These are phyloP conservation scores for Agrilus biguttatus DNA, from an alignment of 2,888 invertebrate genomes.

Conservation along the genomic window DNA sequence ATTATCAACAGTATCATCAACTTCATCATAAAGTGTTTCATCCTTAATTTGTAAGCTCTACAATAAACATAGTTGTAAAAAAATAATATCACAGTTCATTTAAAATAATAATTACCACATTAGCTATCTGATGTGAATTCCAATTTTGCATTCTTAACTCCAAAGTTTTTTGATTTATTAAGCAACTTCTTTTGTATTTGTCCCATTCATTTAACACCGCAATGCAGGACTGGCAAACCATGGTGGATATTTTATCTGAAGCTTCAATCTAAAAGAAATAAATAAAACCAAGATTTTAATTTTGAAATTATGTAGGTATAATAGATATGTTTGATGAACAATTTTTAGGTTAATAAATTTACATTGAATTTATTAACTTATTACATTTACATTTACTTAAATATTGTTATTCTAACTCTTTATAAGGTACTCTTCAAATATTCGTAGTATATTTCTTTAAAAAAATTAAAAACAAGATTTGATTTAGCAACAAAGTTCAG, in stretches of 20 bases:
- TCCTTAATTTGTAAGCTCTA: constrained; percentile 24
- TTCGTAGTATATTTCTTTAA: too few species aligned
- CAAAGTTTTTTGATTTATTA: constrained; percentile 49
- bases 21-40: constrained; percentile 15
- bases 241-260: constrained; percentile 48
- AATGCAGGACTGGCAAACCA: constrained; percentile 49
- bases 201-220: constrained; percentile 53
- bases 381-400: too few species aligned
- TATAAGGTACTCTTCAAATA: too few species aligned
- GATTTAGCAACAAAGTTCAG: too few species aligned
- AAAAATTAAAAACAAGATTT: too few species aligned
- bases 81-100: too few species aligned
- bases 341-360: too few species aligned
- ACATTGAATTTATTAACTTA: too few species aligned
- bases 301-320: too few species aligned
- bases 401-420: too few species aligned
- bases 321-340: too few species aligned
- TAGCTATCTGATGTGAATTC: constrained; percentile 1
- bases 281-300: constrained; percentile 24
- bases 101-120: constrained; percentile 2
- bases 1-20: not conserved
- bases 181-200: constrained; percentile 47
- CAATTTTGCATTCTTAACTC: constrained; percentile 36
- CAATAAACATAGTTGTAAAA: constrained; percentile 3
- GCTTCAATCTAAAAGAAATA: constrained; percentile 40